Conservation (phyloP, 2,888 invertebrate species). For the Cerastis rubricosa region DNA sequence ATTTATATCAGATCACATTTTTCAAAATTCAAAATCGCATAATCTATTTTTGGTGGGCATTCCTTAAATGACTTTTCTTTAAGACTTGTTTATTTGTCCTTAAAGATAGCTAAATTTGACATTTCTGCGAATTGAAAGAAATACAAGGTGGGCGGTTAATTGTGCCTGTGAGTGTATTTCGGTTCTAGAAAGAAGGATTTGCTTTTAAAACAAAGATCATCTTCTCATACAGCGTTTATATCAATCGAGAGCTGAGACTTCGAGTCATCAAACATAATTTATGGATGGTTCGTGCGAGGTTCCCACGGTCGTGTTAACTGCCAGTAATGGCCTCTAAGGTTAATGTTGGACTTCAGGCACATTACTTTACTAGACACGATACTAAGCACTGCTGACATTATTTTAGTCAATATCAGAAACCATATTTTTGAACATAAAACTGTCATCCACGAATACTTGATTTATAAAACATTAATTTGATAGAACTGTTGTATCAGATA, state of each 20-base stretch:
- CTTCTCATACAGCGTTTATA: slow-evolving; percentile 6
- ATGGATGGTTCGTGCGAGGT: slow-evolving; percentile 53
- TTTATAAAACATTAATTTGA: slow-evolving; percentile 29
- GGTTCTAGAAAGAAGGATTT: not conserved
- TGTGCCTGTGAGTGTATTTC: slow-evolving; percentile 4
- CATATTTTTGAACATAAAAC: not conserved
- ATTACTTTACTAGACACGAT: slow-evolving; percentile 34
- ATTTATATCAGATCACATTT: no score
- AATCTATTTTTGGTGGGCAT: not conserved
- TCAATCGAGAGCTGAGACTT: slow-evolving; percentile 35
- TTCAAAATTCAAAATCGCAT: not conserved
- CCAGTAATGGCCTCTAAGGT: slow-evolving; percentile 43
- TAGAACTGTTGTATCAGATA: slow-evolving; percentile 7
- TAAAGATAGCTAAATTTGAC: no score
- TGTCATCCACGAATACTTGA: not conserved
- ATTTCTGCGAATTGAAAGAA: no score
- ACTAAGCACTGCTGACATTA: slow-evolving; percentile 11
- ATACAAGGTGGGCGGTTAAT: no score
- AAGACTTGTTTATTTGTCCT: no score
- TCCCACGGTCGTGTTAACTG: slow-evolving; percentile 62
- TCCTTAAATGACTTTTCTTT: not conserved
- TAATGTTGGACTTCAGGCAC: slow-evolving; percentile 39
- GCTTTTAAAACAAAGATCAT: slow-evolving; percentile 29
- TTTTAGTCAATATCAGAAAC: slow-evolving; percentile 7
- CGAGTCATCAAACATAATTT: slow-evolving; percentile 57